Base-by-base conservation (phyloP, 2,113 vertebrate genomes). In the Nicator chloris region DNA sequence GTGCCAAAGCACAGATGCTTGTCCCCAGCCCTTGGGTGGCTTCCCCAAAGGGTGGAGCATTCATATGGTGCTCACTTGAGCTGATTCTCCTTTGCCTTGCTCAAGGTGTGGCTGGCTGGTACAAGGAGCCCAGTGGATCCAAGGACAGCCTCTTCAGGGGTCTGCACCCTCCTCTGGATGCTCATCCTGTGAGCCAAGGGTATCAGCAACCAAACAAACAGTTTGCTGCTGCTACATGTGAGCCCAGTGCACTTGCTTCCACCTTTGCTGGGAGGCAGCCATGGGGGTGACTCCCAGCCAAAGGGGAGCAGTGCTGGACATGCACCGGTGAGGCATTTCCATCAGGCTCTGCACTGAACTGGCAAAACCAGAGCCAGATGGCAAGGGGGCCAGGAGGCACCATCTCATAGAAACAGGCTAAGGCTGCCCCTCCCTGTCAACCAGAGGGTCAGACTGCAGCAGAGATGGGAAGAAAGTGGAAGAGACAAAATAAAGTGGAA, bases 101-200 rank as follows among this genome's bases (percentile, higher is more conserved):
- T 80, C 76, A 77, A 71, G 50, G 66, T 47, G 80, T 4, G 4
- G 59, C 39, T 0, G 4, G 57, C 50, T 45, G 56, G 68, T 4
- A 7, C 39, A 59, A 71, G 61, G 54, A 88, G 53, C 66, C 70
- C 6, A 0, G 53, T 10, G 17, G 59, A 72, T 80, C 40, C 35
- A 49, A 39, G 0, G 2, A 76, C 40, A 72, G 49, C 24, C 2
- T 0, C 40, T 82, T 35, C 0, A 0, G 77, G 68, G 33, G 31
- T 81, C 19, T 86, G 49, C 24, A 64, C 14, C 40, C 68, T 72
- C 77, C 37, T 92, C 40, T 0, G 0, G 35, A 64, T 86, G 63
- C 84, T 64, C 2, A 0, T 11, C 44, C 50, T 49, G 57, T 81
- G 50, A 33, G 27, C 57, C 63, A 88, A 72, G 49, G 49, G 7